Conservation (phyloP, 2,888 invertebrate species). For the Melieria crassipennis region DNA sequence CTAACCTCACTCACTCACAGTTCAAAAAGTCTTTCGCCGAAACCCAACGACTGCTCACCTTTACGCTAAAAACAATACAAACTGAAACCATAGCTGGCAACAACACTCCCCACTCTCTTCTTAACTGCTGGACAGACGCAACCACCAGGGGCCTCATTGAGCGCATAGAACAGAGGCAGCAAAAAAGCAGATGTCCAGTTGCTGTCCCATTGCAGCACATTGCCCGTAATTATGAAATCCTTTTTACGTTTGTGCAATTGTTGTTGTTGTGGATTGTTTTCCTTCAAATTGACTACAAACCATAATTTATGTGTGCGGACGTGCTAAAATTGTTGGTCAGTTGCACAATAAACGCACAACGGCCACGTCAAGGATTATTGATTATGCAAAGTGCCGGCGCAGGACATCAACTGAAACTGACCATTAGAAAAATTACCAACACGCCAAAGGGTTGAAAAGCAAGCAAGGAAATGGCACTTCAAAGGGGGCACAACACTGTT, state of each 20-base stretch:
- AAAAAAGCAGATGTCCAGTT: slow-evolving; percentile 41
- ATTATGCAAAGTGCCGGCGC: slow-evolving; percentile 61
- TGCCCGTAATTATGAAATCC: slow-evolving; percentile 19
- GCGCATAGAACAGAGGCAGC: slow-evolving; percentile 9
- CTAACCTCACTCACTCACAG: slow-evolving; percentile 2
- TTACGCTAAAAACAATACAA: slow-evolving; percentile 20
- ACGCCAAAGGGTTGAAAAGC: slow-evolving; percentile 53
- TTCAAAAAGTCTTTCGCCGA: not conserved
- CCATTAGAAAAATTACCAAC: slow-evolving; percentile 40
- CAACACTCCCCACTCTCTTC: not conserved
- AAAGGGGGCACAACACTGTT: slow-evolving; percentile 17
- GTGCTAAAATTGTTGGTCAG: slow-evolving; percentile 57
- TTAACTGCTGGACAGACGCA: slow-evolving; percentile 2
- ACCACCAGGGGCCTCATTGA: not conserved
- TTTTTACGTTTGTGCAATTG: slow-evolving; percentile 34
- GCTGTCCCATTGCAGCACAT: slow-evolving; percentile 28
- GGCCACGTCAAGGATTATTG: slow-evolving; percentile 61
- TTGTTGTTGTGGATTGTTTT: slow-evolving; percentile 52
- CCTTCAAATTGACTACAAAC: slow-evolving; percentile 64
- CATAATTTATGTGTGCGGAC: slow-evolving; percentile 64
- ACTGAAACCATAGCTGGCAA: slow-evolving; percentile 8
- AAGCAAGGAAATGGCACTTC: slow-evolving; percentile 30
- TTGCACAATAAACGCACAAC: slow-evolving; percentile 53
- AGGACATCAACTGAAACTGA: slow-evolving; percentile 14
- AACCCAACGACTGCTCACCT: slow-evolving; percentile 1